Evolutionary conservation across 2,797 vertebrate genomes (phyloP).

Genomic region (Benthosema pterotum): DNA sequence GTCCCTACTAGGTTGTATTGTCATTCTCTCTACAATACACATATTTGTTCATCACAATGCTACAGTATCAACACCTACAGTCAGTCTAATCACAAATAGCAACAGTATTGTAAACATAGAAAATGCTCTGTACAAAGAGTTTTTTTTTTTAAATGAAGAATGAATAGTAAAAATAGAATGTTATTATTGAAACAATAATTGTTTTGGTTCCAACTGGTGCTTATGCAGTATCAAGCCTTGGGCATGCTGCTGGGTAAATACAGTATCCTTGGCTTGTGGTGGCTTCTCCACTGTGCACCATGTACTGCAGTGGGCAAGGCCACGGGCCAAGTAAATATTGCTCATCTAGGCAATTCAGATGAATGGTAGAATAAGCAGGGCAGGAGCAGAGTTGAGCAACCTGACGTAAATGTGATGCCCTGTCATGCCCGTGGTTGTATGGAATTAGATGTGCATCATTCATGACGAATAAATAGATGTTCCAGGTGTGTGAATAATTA

Average conservation of each 20-base stretch:
- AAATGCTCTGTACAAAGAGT: slow-evolving; percentile 23
- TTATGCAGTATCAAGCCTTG: slow-evolving; percentile 50
- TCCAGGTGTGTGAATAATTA: slow-evolving; percentile 64
- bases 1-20: slow-evolving; percentile 30
- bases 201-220: slow-evolving; percentile 47
- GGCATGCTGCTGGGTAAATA: slow-evolving; percentile 68
- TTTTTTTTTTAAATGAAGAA: slow-evolving; percentile 29
- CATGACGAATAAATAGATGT: slow-evolving; percentile 57
- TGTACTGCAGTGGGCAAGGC: slow-evolving; percentile 60
- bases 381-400: slow-evolving; percentile 54
- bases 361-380: slow-evolving; percentile 73
- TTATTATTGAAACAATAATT: slow-evolving; percentile 48
- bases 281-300: slow-evolving; percentile 56
- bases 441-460: slow-evolving; percentile 59
- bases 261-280: slow-evolving; percentile 57
- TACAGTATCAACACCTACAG: no score
- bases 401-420: slow-evolving; percentile 64
- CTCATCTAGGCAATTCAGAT: slow-evolving; percentile 67
- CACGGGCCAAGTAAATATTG: slow-evolving; percentile 74
- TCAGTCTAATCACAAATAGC: no score
- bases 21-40: slow-evolving; percentile 19
- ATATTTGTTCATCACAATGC: background rate
- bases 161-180: no score
- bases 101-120: background rate
- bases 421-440: slow-evolving; percentile 49